Percentiles rank a stretch among this genome's conserved stretches.
These are phyloP conservation scores for Drosophila kanekoi DNA, from an alignment of 2,888 invertebrate species.

Conservation along the genomic window DNA sequence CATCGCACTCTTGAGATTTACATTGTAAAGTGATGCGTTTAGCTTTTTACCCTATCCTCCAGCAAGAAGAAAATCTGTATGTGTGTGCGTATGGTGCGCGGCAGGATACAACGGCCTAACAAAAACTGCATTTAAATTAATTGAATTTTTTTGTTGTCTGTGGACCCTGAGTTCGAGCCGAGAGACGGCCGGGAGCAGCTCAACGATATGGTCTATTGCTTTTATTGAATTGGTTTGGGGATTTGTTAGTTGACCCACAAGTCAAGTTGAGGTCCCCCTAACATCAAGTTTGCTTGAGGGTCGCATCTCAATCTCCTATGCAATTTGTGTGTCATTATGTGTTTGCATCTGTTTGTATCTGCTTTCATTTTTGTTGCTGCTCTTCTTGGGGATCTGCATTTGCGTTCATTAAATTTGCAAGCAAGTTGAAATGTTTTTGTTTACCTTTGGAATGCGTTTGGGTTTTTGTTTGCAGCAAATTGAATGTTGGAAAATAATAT, in stretches of 20 bases:
- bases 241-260: conserved; percentile 69
- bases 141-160: conserved; percentile 51
- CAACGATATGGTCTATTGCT: conserved; percentile 59
- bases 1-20: conserved; percentile 80
- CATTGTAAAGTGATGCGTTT: conserved; percentile 77
- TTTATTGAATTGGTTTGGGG: conserved; percentile 81
- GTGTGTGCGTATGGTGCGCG: not conserved
- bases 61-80: not conserved
- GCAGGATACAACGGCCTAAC: conserved; percentile 38
- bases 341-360: conserved; percentile 27
- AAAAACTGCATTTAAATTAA: conserved; percentile 80
- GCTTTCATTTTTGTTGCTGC: conserved; percentile 10
- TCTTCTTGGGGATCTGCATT: conserved; percentile 46
- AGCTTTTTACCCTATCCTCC: conserved; percentile 19
- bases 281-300: conserved; percentile 61
- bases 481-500: conserved; percentile 44
- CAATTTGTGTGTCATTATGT: conserved; percentile 54
- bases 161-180: not conserved
- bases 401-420: conserved; percentile 74
- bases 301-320: conserved; percentile 47
- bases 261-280: conserved; percentile 44
- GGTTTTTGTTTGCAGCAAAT: conserved; percentile 36
- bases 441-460: conserved; percentile 53
- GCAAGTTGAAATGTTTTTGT: conserved; percentile 72
- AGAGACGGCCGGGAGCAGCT: not conserved